A percentile compares a stretch with the other conserved stretches of the same genome.
Conservation (phyloP, 23 tunicate species). For the Phallusia fumigata region DNA sequence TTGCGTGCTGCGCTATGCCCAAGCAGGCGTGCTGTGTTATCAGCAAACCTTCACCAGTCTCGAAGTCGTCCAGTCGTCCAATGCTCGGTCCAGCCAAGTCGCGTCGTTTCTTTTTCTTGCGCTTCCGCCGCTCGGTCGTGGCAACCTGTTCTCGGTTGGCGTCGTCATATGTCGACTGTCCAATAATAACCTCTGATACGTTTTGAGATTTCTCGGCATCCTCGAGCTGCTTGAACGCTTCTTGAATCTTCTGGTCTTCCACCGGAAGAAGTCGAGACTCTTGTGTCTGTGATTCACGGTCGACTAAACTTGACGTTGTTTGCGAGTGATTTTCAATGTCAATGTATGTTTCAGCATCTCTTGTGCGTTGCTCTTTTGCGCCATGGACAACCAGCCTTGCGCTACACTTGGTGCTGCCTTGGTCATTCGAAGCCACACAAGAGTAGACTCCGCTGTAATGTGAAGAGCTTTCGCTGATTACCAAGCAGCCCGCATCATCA, state of each 20-base stretch:
- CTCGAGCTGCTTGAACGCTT: slow-evolving; percentile 47
- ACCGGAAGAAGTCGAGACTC: slow-evolving; percentile 39
- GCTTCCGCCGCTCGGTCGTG: background rate
- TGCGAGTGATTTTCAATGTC: background rate
- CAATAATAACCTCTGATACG: slow-evolving; percentile 39
- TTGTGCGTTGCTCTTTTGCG: background rate
- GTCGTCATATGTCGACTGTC: slow-evolving; percentile 5
- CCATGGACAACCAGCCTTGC: slow-evolving; percentile 56
- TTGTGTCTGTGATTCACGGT: slow-evolving; percentile 55
- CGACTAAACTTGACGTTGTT: background rate
- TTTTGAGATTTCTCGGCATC: slow-evolving; percentile 42
- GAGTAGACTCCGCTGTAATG: slow-evolving; percentile 79
- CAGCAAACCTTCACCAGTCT: slow-evolving; percentile 86
- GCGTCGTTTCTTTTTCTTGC: slow-evolving; percentile 14
- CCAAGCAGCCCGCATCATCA: slow-evolving; percentile 80
- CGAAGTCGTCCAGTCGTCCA: slow-evolving; percentile 51
- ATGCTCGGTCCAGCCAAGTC: slow-evolving; percentile 4
- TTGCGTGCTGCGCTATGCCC: background rate
- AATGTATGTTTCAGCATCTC: background rate
- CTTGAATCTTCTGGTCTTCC: slow-evolving; percentile 47
- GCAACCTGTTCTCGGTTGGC: background rate
- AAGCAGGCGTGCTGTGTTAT: slow-evolving; percentile 2
- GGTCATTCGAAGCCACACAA: slow-evolving; percentile 80
- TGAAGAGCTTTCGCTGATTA: slow-evolving; percentile 64
- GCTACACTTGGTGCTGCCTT: slow-evolving; percentile 76